Evolutionary conservation across 2,113 vertebrate genomes (phyloP).

Genomic region (Myiopsitta monachus): DNA sequence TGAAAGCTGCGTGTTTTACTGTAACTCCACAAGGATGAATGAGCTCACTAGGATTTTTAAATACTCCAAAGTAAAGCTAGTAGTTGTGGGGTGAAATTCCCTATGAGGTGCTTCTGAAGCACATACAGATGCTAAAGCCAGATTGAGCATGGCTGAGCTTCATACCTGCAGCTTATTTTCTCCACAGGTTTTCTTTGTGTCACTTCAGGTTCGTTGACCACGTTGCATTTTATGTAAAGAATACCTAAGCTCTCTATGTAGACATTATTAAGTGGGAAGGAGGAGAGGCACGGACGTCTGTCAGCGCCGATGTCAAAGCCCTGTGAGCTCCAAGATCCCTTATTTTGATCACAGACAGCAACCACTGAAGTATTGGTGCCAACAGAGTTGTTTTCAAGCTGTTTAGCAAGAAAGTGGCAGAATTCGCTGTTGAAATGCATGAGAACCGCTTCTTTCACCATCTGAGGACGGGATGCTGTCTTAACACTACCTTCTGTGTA

Average conservation of each 20-base stretch:
- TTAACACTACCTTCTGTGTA: background rate
- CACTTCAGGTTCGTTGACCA: background rate
- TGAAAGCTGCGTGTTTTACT: background rate
- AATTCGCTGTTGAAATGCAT: background rate
- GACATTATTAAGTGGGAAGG: background rate
- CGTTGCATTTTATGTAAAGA: background rate
- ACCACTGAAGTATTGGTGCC: background rate
- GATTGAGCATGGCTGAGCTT: background rate
- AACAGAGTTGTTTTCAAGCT: conserved; percentile 24
- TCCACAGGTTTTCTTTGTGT: background rate
- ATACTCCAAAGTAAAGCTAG: background rate
- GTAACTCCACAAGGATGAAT: background rate
- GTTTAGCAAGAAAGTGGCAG: conserved; percentile 4
- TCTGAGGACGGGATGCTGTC: background rate
- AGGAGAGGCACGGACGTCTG: fast-evolving
- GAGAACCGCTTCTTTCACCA: background rate
- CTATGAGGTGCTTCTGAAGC: background rate
- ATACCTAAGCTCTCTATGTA: background rate
- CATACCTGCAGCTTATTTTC: background rate
- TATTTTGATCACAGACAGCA: conserved; percentile 25
- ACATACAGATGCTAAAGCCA: background rate
- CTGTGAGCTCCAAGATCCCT: background rate
- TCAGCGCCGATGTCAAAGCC: background rate
- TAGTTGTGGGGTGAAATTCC: background rate
- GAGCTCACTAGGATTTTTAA: background rate